Evolutionary conservation across 1,140 invertebrate species (phyloP), one percentile per base, ranked within the genome.

Genomic region (Euschistus heros): DNA sequence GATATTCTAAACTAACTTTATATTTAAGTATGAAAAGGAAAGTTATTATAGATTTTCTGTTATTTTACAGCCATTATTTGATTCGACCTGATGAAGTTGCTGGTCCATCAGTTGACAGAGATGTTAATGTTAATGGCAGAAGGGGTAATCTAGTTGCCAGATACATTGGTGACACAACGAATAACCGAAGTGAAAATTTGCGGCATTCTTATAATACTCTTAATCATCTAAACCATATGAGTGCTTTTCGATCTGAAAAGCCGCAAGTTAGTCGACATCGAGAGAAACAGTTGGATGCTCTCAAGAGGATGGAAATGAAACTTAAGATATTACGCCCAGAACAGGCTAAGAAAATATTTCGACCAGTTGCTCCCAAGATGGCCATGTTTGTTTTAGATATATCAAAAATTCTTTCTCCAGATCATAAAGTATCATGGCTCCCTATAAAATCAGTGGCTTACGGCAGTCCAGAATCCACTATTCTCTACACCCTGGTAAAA

Each of bases 371-470:
- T 26, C 66, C 70, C n/a, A 69, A 70, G 44, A 71, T 94, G 71
- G 84, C 85, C 42, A 81, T 94, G 73, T 92, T 91, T 78, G 86
- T 93, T n/a, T 77, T 94, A 47, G 91, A 96, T 75, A 88, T 95
- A 65, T 84, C 83, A 18, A 78, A 84, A 52, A 83, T 88, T 60
- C 75, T 79, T 72, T 78, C 79, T 24, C 30, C 30, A 18, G 30
- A 61, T 13, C 17, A 44, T 17, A 42, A 76, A 63, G 88, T 88
- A 0, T 82, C 84, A 13, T 96, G 92, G 92, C 76, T 90, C 66
- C 83, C 84, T 65, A 81, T 84, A 71, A 81, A 84, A 74, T 80
- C 81, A 46, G 79, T 83, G 64, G 76, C 81, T 42, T 74, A 75
- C 70, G 80, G 81, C 55, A 87, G 86, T 22, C 92, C 94, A 2